Evolutionary conservation across 2,888 invertebrate genomes (phyloP), one percentile per base, ranked within the genome.

Genomic region (Gymnocheta viridis): DNA sequence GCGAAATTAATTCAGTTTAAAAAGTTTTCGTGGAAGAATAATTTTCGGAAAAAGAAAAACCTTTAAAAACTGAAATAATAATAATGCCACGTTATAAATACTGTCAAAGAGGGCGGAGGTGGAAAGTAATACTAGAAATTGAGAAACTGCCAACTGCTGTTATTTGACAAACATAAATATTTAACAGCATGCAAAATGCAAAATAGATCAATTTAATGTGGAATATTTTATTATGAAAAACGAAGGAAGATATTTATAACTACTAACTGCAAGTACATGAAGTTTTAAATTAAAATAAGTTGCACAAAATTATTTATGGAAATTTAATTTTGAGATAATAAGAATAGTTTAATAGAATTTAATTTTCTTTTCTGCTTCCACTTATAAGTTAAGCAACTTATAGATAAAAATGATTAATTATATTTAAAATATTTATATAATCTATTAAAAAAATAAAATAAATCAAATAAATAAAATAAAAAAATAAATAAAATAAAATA

Each of bases 1-100:
- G 32, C 22, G n/a, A 81, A 77, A 81, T 78, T 84, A 81, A 78
- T 84, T 54, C 84, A 62, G 56, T 81, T 80, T 84, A 49, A 22
- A 80, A 77, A 77, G 47, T 78, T 77, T 70, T 56, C 27, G 19
- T 51, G 60, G 17, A 29, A 49, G 77, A 77, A 81, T 69, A 77
- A 35, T 67, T 80, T 73, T 67, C 5, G 5, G 47, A 41, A 24
- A 69, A 41, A 56, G 35, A n/a, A 58, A 29, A 9, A 69, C n/a
- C 1, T 17, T 54, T 35, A 29, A 64, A 64, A 70, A 29, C n/a
- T n/a, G n/a, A 54, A 2, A 14, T 38, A 29, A 70, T 47, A 58
- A 56, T 35, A 77, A 62, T 44, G 27, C 27, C 22, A 17, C 44
- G 10, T 60, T 49, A 60, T 4, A 58, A 78, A 69, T 69, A 44